These are phyloP conservation scores for Mythimna ferrago DNA, from an alignment of 2,888 invertebrate genomes.

Conservation along the genomic window DNA sequence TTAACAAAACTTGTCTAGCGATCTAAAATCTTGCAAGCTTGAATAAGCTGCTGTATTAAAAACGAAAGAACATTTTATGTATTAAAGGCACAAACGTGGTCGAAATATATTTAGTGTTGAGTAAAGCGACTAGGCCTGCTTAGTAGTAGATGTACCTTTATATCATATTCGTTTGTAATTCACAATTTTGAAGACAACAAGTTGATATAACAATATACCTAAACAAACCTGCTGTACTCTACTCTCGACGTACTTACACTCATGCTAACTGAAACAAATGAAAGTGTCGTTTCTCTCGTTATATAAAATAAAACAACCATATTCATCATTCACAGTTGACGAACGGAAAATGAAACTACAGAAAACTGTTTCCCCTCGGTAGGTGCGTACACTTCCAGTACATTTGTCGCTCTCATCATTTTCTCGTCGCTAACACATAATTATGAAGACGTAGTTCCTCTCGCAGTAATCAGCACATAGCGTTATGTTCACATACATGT, in stretches of 20 bases:
- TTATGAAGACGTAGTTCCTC: constrained; percentile 19
- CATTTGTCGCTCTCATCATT: constrained; percentile 14
- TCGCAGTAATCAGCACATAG: constrained; percentile 48
- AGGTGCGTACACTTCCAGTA: constrained; percentile 13
- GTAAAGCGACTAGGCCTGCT: not conserved
- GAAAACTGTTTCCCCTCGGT: not conserved
- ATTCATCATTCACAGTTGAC: not conserved
- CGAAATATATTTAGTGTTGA: not conserved
- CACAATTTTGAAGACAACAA: not conserved
- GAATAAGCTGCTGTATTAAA: not conserved
- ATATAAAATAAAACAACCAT: not conserved
- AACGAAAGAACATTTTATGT: not conserved
- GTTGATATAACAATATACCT: too few relatives aligned
- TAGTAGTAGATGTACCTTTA: not conserved
- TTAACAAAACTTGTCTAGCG: too few relatives aligned
- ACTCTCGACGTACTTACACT: too few relatives aligned
- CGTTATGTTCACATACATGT: constrained; percentile 33
- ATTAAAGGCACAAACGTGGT: not conserved
- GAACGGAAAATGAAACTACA: constrained; percentile 4
- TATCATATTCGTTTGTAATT: not conserved
- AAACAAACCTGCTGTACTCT: too few relatives aligned
- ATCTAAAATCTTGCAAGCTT: not conserved
- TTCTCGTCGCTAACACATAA: constrained; percentile 42
- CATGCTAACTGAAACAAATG: too few relatives aligned
- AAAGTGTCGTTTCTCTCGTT: not conserved